Conservation (phyloP, 2,888 invertebrate genomes). For the Falcaria lacertinaria region DNA sequence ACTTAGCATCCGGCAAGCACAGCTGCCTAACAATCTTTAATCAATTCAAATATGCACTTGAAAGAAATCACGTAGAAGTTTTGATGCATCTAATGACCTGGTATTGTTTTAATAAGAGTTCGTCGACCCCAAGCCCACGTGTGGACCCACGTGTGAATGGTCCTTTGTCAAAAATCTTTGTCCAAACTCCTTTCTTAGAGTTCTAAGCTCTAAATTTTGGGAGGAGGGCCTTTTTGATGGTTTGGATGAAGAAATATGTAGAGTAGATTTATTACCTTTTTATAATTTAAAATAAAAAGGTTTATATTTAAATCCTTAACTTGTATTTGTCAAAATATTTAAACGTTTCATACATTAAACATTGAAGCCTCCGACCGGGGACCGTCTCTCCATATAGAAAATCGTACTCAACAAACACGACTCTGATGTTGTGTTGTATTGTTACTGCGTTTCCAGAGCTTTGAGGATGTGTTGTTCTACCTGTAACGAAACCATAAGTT, state of each 20-base stretch:
- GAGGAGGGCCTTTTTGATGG: conserved; percentile 48
- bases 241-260: conserved; percentile 18
- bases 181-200: conserved; percentile 49
- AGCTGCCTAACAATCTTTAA: conserved; percentile 44
- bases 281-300: too few relatives aligned
- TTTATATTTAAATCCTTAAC: too few relatives aligned
- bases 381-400: too few relatives aligned
- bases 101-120: conserved; percentile 54
- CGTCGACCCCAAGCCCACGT: conserved; percentile 61
- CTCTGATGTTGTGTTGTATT: too few relatives aligned
- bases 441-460: too few relatives aligned
- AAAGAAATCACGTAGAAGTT: conserved; percentile 5
- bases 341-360: too few relatives aligned
- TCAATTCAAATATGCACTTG: background rate
- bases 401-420: too few relatives aligned
- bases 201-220: conserved; percentile 54
- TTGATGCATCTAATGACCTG: conserved; percentile 31
- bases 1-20: conserved; percentile 37
- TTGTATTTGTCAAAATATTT: too few relatives aligned
- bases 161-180: conserved; percentile 61
- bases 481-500: too few relatives aligned
- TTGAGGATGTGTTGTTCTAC: too few relatives aligned
- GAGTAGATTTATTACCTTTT: conserved; percentile 16
- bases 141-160: conserved; percentile 60
- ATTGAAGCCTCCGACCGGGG: too few relatives aligned